These are phyloP conservation scores for Xanthorhoe designata DNA, from an alignment of 2,888 invertebrate genomes.

Conservation along the genomic window DNA sequence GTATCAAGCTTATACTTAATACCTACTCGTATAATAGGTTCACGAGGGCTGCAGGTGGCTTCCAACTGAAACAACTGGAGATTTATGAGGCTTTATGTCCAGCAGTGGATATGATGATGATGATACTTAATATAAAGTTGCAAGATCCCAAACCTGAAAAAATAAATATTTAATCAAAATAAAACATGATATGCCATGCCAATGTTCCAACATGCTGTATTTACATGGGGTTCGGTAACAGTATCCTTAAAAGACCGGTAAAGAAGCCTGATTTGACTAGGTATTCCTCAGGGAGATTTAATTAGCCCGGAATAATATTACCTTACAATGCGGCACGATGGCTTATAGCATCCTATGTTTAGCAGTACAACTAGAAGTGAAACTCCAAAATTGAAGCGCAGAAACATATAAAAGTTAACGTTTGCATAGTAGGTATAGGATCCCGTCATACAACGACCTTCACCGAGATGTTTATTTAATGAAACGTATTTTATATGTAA, in stretches of 20 bases:
- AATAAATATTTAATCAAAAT: background rate
- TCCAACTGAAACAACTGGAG: too few relatives aligned
- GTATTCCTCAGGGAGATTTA: constrained; percentile 63
- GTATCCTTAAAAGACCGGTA: constrained; percentile 19
- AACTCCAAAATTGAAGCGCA: constrained; percentile 7
- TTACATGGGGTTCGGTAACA: constrained; percentile 9
- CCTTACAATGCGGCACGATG: constrained; percentile 66
- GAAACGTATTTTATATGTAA: too few relatives aligned
- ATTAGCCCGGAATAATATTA: constrained; percentile 65
- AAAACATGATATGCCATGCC: background rate
- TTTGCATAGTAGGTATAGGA: too few relatives aligned
- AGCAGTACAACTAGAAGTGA: constrained; percentile 8
- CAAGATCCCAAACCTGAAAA: background rate
- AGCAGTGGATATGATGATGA: too few relatives aligned
- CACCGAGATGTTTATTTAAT: too few relatives aligned
- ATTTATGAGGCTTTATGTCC: too few relatives aligned
- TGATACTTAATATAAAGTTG: too few relatives aligned
- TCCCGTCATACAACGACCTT: too few relatives aligned
- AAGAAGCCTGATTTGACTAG: constrained; percentile 33
- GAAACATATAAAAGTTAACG: background rate
- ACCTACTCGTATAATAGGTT: too few relatives aligned
- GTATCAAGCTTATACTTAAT: too few relatives aligned
- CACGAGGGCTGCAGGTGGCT: too few relatives aligned
- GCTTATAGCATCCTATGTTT: constrained; percentile 57
- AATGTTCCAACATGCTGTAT: background rate